Conservation (phyloP, 2,888 invertebrate species). For the Cephus spinipes region DNA sequence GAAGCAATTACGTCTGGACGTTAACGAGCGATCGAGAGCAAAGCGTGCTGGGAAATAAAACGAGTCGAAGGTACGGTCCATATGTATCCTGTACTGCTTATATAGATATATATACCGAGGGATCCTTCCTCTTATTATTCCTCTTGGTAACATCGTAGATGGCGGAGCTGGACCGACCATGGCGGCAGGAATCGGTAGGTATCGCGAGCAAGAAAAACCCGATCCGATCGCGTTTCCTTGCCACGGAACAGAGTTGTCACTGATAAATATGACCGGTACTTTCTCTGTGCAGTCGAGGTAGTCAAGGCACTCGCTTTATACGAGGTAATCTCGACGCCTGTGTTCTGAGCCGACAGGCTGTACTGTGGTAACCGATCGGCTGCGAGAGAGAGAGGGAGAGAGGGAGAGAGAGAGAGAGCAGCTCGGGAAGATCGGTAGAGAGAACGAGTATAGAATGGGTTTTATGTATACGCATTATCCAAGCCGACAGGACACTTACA, state of each 20-base stretch:
- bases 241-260: slow-evolving; percentile 4
- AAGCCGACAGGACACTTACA: slow-evolving; percentile 37
- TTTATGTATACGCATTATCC: slow-evolving; percentile 28
- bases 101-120: not conserved
- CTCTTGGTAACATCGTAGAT: not conserved
- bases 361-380: not conserved
- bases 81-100: not conserved
- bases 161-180: not conserved
- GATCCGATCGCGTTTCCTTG: not conserved
- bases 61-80: not conserved
- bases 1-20: not conserved
- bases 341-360: not conserved
- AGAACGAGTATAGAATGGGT: slow-evolving; percentile 2
- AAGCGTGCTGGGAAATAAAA: not conserved
- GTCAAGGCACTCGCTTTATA: not conserved
- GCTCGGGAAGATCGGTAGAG: not conserved
- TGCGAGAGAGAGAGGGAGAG: slow-evolving; percentile 8
- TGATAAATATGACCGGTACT: slow-evolving; percentile 2
- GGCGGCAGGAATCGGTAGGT: not conserved
- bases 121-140: not conserved
- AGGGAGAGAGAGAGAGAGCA: not conserved
- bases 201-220: not conserved
- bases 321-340: not conserved
- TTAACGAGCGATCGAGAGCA: not conserved
- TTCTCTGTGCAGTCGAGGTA: not conserved